Percentiles rank a stretch among this genome's conserved stretches.
phyloP scores from a whole-genome alignment of 2,797 vertebrate genomes.

The Eleutherodactylus coqui region DNA sequence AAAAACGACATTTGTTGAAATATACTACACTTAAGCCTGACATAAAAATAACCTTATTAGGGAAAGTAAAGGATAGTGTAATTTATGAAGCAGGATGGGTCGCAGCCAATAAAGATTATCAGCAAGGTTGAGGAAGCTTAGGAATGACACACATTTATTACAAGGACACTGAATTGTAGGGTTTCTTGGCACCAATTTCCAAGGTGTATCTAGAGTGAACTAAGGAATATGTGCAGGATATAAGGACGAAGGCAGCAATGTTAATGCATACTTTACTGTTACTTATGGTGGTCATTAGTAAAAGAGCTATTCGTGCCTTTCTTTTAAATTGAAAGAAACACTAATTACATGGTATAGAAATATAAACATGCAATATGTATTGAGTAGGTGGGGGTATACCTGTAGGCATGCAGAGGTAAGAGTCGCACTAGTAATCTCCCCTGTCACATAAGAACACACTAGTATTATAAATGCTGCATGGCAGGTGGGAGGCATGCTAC shows the following conservation, averaged over 20 bases:
- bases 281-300: not conserved
- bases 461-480: no score
- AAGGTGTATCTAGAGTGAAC: conserved; percentile 35
- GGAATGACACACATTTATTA: conserved; percentile 59
- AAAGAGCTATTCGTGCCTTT: not conserved
- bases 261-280: conserved; percentile 1
- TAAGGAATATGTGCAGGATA: conserved; percentile 3
- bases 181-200: conserved; percentile 35
- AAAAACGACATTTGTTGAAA: conserved; percentile 59
- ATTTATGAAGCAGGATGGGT: conserved; percentile 57
- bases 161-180: conserved; percentile 41
- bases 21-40: conserved; percentile 62
- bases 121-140: conserved; percentile 58
- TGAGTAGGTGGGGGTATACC: not conserved
- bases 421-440: no score
- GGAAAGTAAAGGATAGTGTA: conserved; percentile 62
- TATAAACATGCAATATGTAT: not conserved
- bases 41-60: conserved; percentile 64
- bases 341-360: not conserved
- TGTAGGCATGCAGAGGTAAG: not conserved
- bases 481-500: no score
- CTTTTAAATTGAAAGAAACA: not conserved
- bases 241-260: not conserved
- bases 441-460: no score
- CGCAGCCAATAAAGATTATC: conserved; percentile 59